These are phyloP conservation scores for Xiphorhynchus erythropygius DNA, from an alignment of 2,797 vertebrate species.

Conservation along the genomic window DNA sequence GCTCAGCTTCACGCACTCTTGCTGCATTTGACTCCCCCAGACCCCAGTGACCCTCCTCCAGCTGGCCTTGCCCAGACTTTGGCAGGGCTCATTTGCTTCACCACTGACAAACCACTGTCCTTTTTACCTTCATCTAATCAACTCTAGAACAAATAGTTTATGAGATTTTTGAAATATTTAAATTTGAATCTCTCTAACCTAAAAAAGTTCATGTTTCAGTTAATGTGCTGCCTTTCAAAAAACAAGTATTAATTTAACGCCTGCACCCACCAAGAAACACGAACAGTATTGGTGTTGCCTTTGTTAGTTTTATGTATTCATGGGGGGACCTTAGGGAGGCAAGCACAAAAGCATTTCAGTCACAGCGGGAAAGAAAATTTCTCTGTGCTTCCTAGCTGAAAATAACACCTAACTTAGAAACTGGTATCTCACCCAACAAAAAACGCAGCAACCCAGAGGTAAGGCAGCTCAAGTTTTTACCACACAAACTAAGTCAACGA, in stretches of 20 bases:
- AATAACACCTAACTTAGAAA: background rate
- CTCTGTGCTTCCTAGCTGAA: conserved; percentile 1
- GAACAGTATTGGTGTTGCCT: background rate
- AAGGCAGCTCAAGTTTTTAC: background rate
- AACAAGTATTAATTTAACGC: background rate
- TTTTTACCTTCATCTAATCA: background rate
- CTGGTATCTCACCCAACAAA: background rate
- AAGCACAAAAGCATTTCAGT: conserved; percentile 13
- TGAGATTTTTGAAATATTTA: background rate
- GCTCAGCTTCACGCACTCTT: background rate
- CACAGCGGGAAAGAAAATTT: background rate
- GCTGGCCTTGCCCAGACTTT: background rate
- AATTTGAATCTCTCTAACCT: background rate
- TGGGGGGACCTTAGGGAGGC: background rate
- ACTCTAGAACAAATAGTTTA: background rate
- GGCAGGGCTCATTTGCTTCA: background rate
- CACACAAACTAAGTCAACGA: background rate
- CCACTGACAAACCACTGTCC: background rate
- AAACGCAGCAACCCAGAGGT: background rate
- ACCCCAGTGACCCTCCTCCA: background rate
- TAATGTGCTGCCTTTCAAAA: background rate
- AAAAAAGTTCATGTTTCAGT: background rate
- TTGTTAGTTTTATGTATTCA: background rate
- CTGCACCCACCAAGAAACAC: background rate
- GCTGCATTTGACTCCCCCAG: no score